A percentile compares a stretch with the other conserved stretches of the same genome.
Evolutionary conservation across 92 coral and sea anemone genomes (phyloP).

Genomic region (Palythoa caribaeorum): DNA sequence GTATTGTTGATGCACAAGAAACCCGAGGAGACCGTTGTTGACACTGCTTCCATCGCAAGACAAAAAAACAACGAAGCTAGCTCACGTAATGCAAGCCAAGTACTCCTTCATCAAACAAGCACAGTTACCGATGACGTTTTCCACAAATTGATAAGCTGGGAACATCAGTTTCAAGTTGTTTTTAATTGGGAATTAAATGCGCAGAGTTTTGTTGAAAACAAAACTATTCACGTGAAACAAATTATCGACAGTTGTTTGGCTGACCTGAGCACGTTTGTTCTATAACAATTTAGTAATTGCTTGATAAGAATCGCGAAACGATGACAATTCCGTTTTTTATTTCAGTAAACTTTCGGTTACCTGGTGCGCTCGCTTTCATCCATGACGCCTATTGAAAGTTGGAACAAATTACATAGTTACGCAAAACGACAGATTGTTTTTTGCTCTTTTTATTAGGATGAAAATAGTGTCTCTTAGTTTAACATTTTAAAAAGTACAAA

Average conservation of each 20-base stretch:
- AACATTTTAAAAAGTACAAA: too few relatives aligned
- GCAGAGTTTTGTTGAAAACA: background rate
- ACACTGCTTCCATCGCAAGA: background rate
- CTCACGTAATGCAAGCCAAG: background rate
- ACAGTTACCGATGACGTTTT: background rate
- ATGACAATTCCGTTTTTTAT: background rate
- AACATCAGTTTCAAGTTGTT: background rate
- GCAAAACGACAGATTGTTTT: too few relatives aligned
- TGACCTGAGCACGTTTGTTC: background rate
- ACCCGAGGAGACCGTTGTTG: background rate
- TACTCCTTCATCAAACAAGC: background rate
- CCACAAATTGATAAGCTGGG: background rate
- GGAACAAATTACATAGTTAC: too few relatives aligned
- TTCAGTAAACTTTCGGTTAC: background rate
- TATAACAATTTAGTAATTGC: background rate
- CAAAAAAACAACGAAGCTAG: background rate
- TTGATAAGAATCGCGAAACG: background rate
- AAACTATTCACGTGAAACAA: background rate
- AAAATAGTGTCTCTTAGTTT: too few relatives aligned
- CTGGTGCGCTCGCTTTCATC: too few relatives aligned
- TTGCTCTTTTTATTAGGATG: too few relatives aligned
- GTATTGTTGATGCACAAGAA: background rate
- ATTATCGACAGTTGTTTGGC: background rate
- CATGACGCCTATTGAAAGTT: too few relatives aligned
- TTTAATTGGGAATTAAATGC: background rate